Conservation (phyloP, 2,113 vertebrate genomes). For the Cinclus mexicanus region DNA sequence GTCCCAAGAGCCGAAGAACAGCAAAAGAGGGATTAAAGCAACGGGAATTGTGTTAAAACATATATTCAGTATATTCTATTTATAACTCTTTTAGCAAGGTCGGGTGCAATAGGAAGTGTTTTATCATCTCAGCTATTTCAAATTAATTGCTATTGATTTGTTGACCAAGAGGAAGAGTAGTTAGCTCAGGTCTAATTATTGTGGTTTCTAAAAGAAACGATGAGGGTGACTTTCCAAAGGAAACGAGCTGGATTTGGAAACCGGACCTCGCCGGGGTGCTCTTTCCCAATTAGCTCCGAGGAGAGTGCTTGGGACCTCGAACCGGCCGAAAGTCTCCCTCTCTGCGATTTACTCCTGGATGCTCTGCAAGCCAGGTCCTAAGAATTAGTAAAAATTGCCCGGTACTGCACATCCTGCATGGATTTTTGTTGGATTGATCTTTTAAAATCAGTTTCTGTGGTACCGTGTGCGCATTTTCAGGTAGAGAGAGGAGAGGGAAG, state of each 20-base stretch:
- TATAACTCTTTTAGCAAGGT: neutral
- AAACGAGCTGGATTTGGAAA: neutral
- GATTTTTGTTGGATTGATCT: neutral
- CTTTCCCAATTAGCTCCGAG: constrained; percentile 29
- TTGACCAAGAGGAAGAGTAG: constrained; percentile 39
- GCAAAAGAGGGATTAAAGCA: neutral
- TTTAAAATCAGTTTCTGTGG: neutral
- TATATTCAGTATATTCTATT: neutral
- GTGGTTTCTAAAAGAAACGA: neutral
- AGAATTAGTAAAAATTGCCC: neutral
- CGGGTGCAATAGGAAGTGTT: constrained; percentile 15
- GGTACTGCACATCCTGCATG: neutral
- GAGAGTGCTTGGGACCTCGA: neutral
- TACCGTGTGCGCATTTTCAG: neutral
- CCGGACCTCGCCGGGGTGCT: neutral
- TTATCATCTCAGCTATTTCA: constrained; percentile 27
- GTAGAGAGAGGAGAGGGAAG: neutral
- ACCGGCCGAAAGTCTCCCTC: neutral
- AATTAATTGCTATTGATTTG: constrained; percentile 61
- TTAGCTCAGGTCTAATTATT: constrained; percentile 37
- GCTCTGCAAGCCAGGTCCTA: neutral
- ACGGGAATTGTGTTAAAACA: neutral
- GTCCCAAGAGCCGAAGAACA: neutral
- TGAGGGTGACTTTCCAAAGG: neutral
- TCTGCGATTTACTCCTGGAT: neutral